Evolutionary conservation across 2,888 invertebrate species (phyloP).

Genomic region (Cheilosia soror): DNA sequence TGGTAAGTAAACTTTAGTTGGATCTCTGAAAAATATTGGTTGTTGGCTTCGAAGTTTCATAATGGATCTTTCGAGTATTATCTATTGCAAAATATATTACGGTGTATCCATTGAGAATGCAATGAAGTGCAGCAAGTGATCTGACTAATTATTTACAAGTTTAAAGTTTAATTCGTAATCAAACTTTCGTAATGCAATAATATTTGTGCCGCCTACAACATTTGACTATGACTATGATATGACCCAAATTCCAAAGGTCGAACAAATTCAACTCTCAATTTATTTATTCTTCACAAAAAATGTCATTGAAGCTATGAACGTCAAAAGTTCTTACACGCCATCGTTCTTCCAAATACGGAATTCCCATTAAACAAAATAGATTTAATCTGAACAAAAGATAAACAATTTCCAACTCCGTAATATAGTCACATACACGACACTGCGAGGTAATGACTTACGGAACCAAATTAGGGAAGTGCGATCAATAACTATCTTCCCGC

Average conservation of each 20-base stretch:
- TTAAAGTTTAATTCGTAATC: too few species aligned
- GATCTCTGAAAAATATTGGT: too few species aligned
- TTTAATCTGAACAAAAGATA: slow-evolving; percentile 25
- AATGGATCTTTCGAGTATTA: too few species aligned
- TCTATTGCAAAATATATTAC: too few species aligned
- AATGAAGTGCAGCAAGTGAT: too few species aligned
- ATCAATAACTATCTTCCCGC: slow-evolving; percentile 67
- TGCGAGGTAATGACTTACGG: slow-evolving; percentile 62
- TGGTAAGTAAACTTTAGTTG: too few species aligned
- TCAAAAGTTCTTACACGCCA: slow-evolving; percentile 55
- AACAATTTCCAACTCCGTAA: slow-evolving; percentile 46
- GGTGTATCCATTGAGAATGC: too few species aligned
- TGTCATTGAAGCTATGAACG: background rate
- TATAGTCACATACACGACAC: slow-evolving; percentile 50
- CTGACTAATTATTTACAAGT: too few species aligned
- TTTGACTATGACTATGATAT: background rate
- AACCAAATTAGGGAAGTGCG: slow-evolving; percentile 74
- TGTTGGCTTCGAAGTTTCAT: too few species aligned
- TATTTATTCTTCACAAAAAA: slow-evolving; percentile 12
- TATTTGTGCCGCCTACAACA: background rate
- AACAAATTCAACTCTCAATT: background rate
- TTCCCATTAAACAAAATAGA: slow-evolving; percentile 29
- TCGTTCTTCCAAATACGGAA: slow-evolving; percentile 46
- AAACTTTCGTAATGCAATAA: too few species aligned
- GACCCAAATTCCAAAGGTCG: slow-evolving; percentile 29